Evolutionary conservation across 2,797 vertebrate genomes (phyloP).

Genomic region (Mormyrus hasselquistii): DNA sequence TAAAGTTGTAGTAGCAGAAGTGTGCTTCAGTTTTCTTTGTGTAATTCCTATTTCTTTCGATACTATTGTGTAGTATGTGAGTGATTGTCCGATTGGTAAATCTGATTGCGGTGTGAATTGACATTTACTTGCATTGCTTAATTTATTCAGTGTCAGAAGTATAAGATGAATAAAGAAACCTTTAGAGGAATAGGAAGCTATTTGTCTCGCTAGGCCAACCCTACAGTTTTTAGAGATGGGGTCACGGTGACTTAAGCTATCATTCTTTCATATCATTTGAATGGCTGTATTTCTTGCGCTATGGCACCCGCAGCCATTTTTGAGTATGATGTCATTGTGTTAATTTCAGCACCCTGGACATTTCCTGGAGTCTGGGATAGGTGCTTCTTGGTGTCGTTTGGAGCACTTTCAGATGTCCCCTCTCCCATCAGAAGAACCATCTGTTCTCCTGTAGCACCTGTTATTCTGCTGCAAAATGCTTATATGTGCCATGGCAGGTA

Average conservation of each 20-base stretch:
- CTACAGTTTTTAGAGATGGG: not conserved
- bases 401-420: not conserved
- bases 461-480: not conserved
- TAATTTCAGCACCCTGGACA: constrained; percentile 5
- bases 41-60: not conserved
- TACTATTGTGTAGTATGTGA: not conserved
- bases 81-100: not conserved
- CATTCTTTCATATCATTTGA: not conserved
- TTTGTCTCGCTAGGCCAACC: not conserved
- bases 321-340: not conserved
- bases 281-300: not conserved
- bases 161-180: not conserved
- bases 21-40: not conserved
- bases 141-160: not conserved
- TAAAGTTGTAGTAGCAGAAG: not conserved
- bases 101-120: not conserved
- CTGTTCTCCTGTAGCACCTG: not conserved
- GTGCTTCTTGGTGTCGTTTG: not conserved
- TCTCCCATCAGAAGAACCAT: not conserved
- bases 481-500: not conserved
- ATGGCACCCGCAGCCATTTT: not conserved
- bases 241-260: not conserved
- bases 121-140: not conserved
- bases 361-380: not conserved
- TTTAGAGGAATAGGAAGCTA: not conserved